Base-by-base conservation (phyloP, 2,888 invertebrate species). In the Agrenia bidenticulata region DNA sequence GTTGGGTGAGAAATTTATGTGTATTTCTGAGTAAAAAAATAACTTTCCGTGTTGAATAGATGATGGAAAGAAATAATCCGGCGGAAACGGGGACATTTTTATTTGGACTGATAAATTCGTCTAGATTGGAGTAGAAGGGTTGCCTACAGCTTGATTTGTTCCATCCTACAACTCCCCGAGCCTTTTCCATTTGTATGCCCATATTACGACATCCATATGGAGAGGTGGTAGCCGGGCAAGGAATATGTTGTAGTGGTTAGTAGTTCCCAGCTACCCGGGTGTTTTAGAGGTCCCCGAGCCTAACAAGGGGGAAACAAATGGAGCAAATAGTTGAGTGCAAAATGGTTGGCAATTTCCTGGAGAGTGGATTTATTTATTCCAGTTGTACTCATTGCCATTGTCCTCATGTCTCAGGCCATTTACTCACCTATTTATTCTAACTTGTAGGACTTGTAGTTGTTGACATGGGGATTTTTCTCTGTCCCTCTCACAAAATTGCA, bases 401-500 rank as follows among this genome's bases (percentile, higher is more conserved):
- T 67, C 69, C 58, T 64, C 55, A 59, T 67, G 65, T 64, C 71
- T 63, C 64, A 66, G 64, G 66, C 61, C 67, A 66, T 70, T 70
- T 67, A 60, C 62, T 63, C 67, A 65, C 63, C 65, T 65, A 63
- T 67, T 65, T 66, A 27, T 63, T 59, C 66, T 58, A 49, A 41
- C 37, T 41, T 50, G 32, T 32, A 32, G 4, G 11, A 11, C 32
- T 11, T n/a, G 23, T 17, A 5, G 4, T 13, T 67, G 64, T 67
- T 70, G 70, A 67, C 70, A 67, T 61, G 39, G 41, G 67, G 70
- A 70, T 70, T 70, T 70, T 67, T 66, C 66, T 70, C 66, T 67
- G 65, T 67, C 64, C 63, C 42, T 49, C 61, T 45, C 32, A 9
- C 9, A 57, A 57, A 57, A 32, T 57, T 41, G 41, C 56, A 13